phyloP scores from a whole-genome alignment of 2,888 invertebrate genomes.

The Eueremaeus valkanovi region DNA sequence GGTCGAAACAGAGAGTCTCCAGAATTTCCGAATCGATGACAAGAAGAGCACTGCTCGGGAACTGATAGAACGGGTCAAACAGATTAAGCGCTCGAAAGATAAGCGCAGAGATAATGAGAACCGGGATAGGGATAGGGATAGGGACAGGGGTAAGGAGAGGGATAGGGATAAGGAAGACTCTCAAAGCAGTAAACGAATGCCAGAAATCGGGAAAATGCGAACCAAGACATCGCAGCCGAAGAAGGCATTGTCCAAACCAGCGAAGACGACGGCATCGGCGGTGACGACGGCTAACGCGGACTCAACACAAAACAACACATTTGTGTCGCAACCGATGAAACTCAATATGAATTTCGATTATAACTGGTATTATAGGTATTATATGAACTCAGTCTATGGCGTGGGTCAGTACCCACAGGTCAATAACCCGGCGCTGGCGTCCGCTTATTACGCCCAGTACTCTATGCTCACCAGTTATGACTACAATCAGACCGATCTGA shows the following conservation, averaged over 20 bases:
- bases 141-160: too few species aligned
- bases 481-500: slow-evolving; percentile 33
- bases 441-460: slow-evolving; percentile 41
- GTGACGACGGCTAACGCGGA: background rate
- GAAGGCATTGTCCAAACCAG: background rate
- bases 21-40: slow-evolving; percentile 16
- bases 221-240: too few species aligned
- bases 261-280: background rate
- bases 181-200: background rate
- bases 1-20: background rate
- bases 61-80: slow-evolving; percentile 17
- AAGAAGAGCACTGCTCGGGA: slow-evolving; percentile 17
- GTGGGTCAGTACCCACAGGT: slow-evolving; percentile 25
- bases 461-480: slow-evolving; percentile 39
- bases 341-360: slow-evolving; percentile 41
- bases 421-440: slow-evolving; percentile 4
- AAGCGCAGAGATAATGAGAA: background rate
- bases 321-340: slow-evolving; percentile 22
- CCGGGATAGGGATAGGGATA: background rate
- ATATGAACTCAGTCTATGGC: slow-evolving; percentile 33
- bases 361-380: slow-evolving; percentile 41
- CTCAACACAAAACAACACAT: background rate
- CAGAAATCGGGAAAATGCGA: slow-evolving; percentile 12
- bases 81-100: slow-evolving; percentile 2
- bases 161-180: background rate